A percentile compares a stretch with the other conserved stretches of the same genome.
These are phyloP conservation scores for Sebastes steindachneri DNA, from an alignment of 2,797 vertebrate species.

Conservation along the genomic window DNA sequence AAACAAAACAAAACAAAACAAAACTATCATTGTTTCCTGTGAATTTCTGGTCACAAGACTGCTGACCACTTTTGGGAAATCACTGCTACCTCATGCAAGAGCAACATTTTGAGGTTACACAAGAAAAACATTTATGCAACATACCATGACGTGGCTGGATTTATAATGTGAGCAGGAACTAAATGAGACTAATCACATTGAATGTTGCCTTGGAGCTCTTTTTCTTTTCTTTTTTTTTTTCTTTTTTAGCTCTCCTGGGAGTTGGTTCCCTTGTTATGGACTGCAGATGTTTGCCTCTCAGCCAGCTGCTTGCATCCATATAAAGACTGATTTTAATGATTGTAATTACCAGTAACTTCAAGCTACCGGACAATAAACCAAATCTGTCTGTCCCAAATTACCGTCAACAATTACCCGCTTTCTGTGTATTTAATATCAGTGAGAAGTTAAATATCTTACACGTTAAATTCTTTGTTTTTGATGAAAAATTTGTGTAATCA, in stretches of 20 bases:
- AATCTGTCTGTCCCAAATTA: constrained; percentile 6
- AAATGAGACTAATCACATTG: background rate
- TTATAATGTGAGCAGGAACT: background rate
- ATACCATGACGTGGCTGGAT: background rate
- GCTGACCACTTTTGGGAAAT: background rate
- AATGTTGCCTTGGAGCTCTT: background rate
- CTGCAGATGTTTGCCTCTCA: constrained; percentile 56
- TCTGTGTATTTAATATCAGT: constrained; percentile 2
- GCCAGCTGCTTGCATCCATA: constrained; percentile 44
- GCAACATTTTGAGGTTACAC: background rate
- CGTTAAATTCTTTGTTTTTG: background rate
- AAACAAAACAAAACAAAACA: background rate
- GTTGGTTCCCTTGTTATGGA: constrained; percentile 19
- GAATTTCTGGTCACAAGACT: constrained; percentile 15
- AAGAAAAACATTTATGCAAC: background rate
- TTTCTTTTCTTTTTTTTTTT: background rate
- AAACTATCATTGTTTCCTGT: background rate
- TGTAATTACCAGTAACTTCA: constrained; percentile 48
- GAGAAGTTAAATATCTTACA: background rate
- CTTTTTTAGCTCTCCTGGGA: constrained; percentile 9
- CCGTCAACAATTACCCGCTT: background rate
- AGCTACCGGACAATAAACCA: constrained; percentile 8
- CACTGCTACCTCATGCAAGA: background rate
- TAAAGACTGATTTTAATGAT: constrained; percentile 42
- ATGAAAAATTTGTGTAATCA: background rate